These are phyloP conservation scores for Acanthurus lineatus DNA, from an alignment of 2,797 vertebrate species.

Conservation along the genomic window DNA sequence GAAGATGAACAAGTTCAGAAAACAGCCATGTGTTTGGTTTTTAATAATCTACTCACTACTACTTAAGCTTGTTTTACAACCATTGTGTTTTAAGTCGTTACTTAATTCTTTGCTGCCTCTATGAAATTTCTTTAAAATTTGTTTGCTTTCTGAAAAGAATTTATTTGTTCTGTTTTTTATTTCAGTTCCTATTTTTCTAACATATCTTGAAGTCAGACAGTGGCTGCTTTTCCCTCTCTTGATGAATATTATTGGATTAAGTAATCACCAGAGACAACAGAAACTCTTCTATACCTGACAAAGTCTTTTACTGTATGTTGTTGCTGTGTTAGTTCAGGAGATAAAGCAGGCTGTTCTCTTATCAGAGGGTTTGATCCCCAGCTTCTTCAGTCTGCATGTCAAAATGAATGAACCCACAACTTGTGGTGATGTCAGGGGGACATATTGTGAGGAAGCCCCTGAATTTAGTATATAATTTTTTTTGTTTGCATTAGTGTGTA, in stretches of 20 bases:
- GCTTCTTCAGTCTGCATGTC: no score
- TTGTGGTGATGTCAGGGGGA: no score
- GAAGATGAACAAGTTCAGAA: neutral
- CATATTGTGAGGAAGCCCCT: no score
- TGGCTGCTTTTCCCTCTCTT: neutral
- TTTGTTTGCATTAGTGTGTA: no score
- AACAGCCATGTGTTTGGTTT: neutral
- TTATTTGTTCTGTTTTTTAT: neutral
- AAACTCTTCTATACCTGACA: neutral
- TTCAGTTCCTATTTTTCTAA: neutral
- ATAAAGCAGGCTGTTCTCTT: no score
- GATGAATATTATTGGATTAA: neutral
- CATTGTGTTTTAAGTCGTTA: neutral
- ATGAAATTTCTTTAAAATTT: neutral
- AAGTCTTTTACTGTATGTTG: neutral
- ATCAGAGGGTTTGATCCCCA: no score
- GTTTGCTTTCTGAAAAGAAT: neutral
- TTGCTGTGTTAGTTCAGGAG: no score
- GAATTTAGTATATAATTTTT: no score
- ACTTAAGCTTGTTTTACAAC: neutral
- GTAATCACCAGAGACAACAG: neutral
- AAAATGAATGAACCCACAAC: no score
- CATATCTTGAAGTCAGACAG: neutral
- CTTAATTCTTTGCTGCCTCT: neutral
- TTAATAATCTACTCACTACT: neutral